Evolutionary conservation across 2,888 invertebrate species (phyloP), one percentile per base, ranked within the genome.

Genomic region (Sceliomorpha sp.): DNA sequence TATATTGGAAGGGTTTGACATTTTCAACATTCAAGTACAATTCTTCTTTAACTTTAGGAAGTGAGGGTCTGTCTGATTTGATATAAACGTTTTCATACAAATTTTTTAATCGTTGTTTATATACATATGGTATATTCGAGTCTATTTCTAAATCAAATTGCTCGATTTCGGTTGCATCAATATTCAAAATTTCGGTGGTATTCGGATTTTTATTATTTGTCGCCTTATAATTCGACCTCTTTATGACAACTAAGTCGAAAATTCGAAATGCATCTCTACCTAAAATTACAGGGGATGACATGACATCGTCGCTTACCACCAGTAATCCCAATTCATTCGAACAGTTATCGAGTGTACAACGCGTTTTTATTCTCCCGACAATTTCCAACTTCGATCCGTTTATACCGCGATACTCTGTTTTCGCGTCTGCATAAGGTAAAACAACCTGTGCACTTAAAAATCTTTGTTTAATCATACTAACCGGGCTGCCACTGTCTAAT

Each of bases 1-100:
- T n/a, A n/a, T n/a, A n/a, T n/a, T n/a, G n/a, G n/a, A n/a, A 63
- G 1, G 59, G 51, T 24, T 62, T 58, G 50, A 67, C 50, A 6
- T 40, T 29, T 55, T 55, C 59, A 6, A 72, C n/a, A 8, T 34
- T 40, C 4, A 71, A 26, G 0, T 42, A 39, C 8, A 71, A 10
- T 13, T 53, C 55, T 5, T 9, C 8, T 34, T 60, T 55, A 17
- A 26, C 13, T 20, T 63, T 59, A 8, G 64, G 42, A 0, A 10
- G 7, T 12, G 15, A 17, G 0, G 66, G 45, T 26, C 40, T 39
- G 7, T 47, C 37, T 10, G 60, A 8, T 0, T 36, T 34, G 9
- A 68, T 9, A 29, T 62, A 68, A 7, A 29, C 34, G 4, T 26
- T 26, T 1, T 24, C 17, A n/a, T 40, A 47, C 4, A 48, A 4